These are phyloP conservation scores for Pandemis corylana DNA, from an alignment of 2,888 invertebrate species.

Conservation along the genomic window DNA sequence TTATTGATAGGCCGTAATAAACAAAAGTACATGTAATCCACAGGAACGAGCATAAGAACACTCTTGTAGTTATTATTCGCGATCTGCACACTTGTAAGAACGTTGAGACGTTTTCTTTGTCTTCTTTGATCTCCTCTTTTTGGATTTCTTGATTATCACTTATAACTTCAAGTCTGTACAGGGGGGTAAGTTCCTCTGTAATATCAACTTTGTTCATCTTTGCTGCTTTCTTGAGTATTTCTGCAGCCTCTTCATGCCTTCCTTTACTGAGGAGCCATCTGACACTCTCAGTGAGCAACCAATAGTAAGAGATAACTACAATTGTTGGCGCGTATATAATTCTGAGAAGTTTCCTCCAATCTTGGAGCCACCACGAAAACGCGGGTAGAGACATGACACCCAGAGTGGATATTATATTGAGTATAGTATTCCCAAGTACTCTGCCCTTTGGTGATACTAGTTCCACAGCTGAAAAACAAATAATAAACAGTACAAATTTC, in stretches of 20 bases:
- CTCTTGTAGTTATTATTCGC: slow-evolving; percentile 81
- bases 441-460: slow-evolving; percentile 90
- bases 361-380: slow-evolving; percentile 87
- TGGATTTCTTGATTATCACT: slow-evolving; percentile 48
- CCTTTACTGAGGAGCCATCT: slow-evolving; percentile 91
- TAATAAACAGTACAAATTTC: slow-evolving; percentile 1
- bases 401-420: slow-evolving; percentile 89
- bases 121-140: slow-evolving; percentile 41
- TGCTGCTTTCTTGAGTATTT: slow-evolving; percentile 87
- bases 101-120: slow-evolving; percentile 53
- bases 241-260: slow-evolving; percentile 86
- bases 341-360: slow-evolving; percentile 88
- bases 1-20: slow-evolving; percentile 92
- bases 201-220: slow-evolving; percentile 85
- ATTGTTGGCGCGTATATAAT: slow-evolving; percentile 89
- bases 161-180: slow-evolving; percentile 62
- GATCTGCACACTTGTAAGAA: slow-evolving; percentile 81
- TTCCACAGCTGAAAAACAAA: slow-evolving; percentile 87
- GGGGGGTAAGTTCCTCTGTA: slow-evolving; percentile 69
- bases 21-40: slow-evolving; percentile 93
- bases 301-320: slow-evolving; percentile 87
- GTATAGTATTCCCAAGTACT: slow-evolving; percentile 89
- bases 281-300: slow-evolving; percentile 90
- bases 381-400: slow-evolving; percentile 89
- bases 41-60: slow-evolving; percentile 88